A percentile compares a stretch with the other conserved stretches of the same genome.
These are phyloP conservation scores for Oxystoma pomonae DNA, from an alignment of 2,888 invertebrate species.

Conservation along the genomic window DNA sequence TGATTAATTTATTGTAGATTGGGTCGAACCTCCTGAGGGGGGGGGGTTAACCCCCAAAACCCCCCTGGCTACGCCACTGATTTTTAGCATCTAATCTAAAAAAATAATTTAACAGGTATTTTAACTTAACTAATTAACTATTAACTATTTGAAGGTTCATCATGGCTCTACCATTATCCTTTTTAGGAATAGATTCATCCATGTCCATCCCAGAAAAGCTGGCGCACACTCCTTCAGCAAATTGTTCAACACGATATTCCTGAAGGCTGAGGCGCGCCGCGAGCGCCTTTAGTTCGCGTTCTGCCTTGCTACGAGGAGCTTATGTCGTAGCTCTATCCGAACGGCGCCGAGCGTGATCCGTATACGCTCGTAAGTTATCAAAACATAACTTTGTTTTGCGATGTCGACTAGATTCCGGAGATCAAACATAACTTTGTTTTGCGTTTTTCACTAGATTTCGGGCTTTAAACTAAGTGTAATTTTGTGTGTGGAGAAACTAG, in stretches of 20 bases:
- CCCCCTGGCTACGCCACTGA: too few relatives aligned
- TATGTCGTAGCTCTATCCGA: slow-evolving; percentile 13
- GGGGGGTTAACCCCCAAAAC: too few relatives aligned
- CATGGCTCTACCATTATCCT: too few relatives aligned
- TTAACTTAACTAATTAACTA: too few relatives aligned
- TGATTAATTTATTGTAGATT: too few relatives aligned
- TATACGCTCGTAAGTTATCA: slow-evolving; percentile 7
- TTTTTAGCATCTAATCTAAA: too few relatives aligned
- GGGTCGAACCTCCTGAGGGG: too few relatives aligned
- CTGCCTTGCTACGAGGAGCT: slow-evolving; percentile 13
- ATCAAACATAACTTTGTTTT: not conserved
- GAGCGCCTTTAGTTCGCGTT: slow-evolving; percentile 13
- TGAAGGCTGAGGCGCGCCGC: not conserved
- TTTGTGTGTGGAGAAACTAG: too few relatives aligned
- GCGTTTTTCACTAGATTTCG: not conserved
- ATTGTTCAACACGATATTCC: not conserved
- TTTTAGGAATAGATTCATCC: too few relatives aligned
- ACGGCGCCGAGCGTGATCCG: slow-evolving; percentile 20
- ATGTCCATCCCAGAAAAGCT: not conserved
- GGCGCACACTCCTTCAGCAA: not conserved
- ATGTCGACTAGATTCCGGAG: not conserved
- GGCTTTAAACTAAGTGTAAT: too few relatives aligned
- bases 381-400: slow-evolving; percentile 9
- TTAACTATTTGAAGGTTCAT: too few relatives aligned
- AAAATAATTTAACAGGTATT: too few relatives aligned